Evolutionary conservation across 1,140 invertebrate genomes (phyloP).

Genomic region (Battus philenor): DNA sequence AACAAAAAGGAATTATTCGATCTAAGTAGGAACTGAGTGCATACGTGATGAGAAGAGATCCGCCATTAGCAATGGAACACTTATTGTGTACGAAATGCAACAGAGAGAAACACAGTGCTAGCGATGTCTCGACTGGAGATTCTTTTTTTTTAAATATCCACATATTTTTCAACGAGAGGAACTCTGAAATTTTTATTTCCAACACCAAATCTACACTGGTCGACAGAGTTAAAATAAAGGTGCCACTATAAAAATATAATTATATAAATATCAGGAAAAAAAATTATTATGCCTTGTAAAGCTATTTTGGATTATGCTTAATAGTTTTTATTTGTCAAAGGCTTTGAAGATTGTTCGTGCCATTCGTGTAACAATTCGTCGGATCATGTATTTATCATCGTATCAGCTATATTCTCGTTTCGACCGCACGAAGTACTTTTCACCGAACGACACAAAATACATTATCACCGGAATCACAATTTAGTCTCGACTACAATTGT

Average conservation of each 20-base stretch:
- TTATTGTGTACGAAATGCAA: constrained; percentile 61
- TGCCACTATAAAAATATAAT: constrained; percentile 17
- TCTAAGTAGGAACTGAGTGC: constrained; percentile 74
- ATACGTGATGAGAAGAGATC: constrained; percentile 65
- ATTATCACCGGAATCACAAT: constrained; percentile 49
- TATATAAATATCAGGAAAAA: constrained; percentile 29
- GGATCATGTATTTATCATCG: too few relatives aligned
- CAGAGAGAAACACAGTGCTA: constrained; percentile 29
- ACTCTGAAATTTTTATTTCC: constrained; percentile 30
- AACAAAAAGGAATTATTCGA: constrained; percentile 52
- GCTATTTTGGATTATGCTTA: constrained; percentile 37
- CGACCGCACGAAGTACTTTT: constrained; percentile 36
- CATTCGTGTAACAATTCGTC: too few relatives aligned
- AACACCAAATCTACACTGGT: constrained; percentile 18
- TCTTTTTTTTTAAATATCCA: too few relatives aligned
- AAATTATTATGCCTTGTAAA: constrained; percentile 31
- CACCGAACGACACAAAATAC: constrained; percentile 29
- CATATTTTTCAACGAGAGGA: too few relatives aligned
- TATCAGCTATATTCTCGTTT: too few relatives aligned
- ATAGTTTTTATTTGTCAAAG: constrained; percentile 21
- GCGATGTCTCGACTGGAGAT: constrained; percentile 18
- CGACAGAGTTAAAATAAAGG: constrained; percentile 13
- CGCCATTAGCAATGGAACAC: constrained; percentile 36
- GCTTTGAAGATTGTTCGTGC: not conserved
- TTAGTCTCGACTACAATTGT: constrained; percentile 54